Conservation (phyloP, 2,113 vertebrate genomes). For the Erinaceus europaeus region DNA sequence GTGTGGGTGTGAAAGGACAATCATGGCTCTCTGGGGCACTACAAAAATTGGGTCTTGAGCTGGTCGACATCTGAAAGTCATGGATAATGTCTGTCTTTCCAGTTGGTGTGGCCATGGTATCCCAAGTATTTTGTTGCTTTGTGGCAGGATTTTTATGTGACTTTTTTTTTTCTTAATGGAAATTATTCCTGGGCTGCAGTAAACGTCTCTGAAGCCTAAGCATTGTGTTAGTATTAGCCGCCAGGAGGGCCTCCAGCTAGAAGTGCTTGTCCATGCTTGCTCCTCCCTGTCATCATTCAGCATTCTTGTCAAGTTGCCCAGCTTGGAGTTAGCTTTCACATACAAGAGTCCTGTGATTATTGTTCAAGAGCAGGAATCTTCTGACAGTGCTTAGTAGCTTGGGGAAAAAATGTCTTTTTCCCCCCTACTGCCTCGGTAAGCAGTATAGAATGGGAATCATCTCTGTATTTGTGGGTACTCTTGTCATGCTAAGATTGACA, state of each 20-base stretch:
- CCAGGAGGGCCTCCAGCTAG: constrained; percentile 47
- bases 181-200: constrained; percentile 35
- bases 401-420: background rate
- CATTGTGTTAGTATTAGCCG: constrained; percentile 34
- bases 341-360: background rate
- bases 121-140: constrained; percentile 60
- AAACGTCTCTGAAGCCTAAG: constrained; percentile 38
- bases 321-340: constrained; percentile 31
- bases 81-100: constrained; percentile 43
- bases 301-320: constrained; percentile 53
- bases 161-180: constrained; percentile 6
- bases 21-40: background rate
- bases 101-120: constrained; percentile 55
- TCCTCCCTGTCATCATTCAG: constrained; percentile 20
- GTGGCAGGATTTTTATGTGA: constrained; percentile 65
- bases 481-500: background rate
- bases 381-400: constrained; percentile 4
- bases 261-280: constrained; percentile 51
- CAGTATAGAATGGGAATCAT: background rate
- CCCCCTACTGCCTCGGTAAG: background rate
- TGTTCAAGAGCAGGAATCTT: constrained; percentile 33
- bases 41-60: constrained; percentile 39
- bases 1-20: constrained; percentile 25
- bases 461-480: background rate
- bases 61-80: constrained; percentile 34